Evolutionary conservation across 2,113 vertebrate genomes (phyloP).

Genomic region (Deroptyus accipitrinus): DNA sequence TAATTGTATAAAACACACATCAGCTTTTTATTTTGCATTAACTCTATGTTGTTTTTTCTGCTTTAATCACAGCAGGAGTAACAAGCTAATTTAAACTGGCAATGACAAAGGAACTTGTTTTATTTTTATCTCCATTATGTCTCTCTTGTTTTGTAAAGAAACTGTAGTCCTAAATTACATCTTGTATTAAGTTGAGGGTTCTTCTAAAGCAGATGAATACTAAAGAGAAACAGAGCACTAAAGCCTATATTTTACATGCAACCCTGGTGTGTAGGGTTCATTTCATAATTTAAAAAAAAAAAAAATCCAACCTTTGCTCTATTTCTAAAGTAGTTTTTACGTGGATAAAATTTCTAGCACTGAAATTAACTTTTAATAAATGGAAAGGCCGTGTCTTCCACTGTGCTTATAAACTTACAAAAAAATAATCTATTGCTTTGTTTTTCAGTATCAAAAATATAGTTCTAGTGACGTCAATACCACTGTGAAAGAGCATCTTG

Average conservation of each 20-base stretch:
- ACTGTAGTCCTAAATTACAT: neutral
- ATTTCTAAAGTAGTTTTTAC: neutral
- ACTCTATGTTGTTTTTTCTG: neutral
- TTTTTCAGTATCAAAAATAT: neutral
- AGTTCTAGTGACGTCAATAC: neutral
- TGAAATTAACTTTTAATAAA: conserved; percentile 10
- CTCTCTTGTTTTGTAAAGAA: neutral
- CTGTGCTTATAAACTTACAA: neutral
- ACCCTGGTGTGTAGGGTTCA: neutral
- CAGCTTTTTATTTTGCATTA: neutral
- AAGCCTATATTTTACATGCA: neutral
- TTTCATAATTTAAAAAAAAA: neutral
- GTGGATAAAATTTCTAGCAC: neutral
- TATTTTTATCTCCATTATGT: neutral
- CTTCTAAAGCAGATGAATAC: neutral
- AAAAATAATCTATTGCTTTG: neutral
- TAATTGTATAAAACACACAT: neutral
- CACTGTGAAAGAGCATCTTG: neutral
- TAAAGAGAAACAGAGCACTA: neutral
- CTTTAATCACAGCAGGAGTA: neutral
- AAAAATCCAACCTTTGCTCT: neutral
- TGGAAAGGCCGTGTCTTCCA: neutral
- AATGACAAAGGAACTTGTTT: neutral
- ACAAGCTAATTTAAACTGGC: neutral
- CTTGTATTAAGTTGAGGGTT: neutral